Percentiles rank a stretch among this genome's conserved stretches.
These are phyloP conservation scores for Callipepla californica DNA, from an alignment of 2,113 vertebrate genomes.

Conservation along the genomic window DNA sequence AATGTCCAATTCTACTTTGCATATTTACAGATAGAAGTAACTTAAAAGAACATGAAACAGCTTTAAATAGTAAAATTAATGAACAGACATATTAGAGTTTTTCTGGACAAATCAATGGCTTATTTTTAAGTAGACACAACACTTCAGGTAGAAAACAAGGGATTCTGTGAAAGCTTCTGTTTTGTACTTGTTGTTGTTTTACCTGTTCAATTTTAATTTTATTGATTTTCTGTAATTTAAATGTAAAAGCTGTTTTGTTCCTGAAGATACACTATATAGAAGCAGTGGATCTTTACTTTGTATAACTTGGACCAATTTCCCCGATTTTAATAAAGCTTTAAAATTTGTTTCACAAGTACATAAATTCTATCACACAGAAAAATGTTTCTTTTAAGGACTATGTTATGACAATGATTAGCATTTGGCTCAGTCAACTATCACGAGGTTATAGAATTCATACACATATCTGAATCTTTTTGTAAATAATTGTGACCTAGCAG, in stretches of 20 bases:
- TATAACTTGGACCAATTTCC: not conserved
- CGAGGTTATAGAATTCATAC: not conserved
- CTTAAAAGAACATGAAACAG: not conserved
- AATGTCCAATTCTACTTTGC: not conserved
- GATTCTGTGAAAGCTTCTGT: not conserved
- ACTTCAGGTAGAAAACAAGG: not conserved
- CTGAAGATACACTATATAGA: not conserved
- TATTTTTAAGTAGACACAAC: not conserved
- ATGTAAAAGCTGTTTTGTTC: not conserved
- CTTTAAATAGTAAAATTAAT: not conserved
- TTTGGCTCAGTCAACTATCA: not conserved
- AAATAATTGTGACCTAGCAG: not conserved
- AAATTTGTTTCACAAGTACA: not conserved
- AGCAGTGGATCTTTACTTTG: not conserved
- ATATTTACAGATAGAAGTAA: not conserved
- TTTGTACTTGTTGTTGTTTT: not conserved
- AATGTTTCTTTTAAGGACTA: not conserved
- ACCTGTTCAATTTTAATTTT: not conserved
- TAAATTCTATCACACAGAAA: not conserved
- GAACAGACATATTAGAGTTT: not conserved
- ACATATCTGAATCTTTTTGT: not conserved
- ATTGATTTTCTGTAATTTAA: not conserved
- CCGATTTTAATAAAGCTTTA: not conserved
- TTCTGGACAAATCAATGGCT: not conserved
- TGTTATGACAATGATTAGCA: not conserved